A percentile compares a stretch with the other conserved stretches of the same genome.
phyloP scores from a whole-genome alignment of 2,113 vertebrate genomes.

The Poeciliopsis turrubarensis region DNA sequence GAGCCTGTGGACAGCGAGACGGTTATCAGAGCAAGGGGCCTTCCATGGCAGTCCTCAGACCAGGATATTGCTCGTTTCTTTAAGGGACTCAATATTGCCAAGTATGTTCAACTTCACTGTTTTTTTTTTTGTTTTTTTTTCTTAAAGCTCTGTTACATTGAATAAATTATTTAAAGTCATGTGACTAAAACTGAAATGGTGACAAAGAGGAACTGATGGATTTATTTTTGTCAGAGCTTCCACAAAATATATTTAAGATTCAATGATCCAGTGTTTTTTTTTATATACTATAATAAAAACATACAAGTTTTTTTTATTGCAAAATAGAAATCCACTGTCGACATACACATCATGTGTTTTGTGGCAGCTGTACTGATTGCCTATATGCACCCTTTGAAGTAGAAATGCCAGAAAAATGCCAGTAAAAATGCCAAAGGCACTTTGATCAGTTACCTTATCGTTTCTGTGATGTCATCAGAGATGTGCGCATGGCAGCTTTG shows the following conservation, averaged over 20 bases:
- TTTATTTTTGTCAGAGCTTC: background rate
- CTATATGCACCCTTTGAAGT: too few relatives aligned
- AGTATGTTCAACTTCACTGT: constrained; percentile 76
- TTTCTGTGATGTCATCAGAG: too few relatives aligned
- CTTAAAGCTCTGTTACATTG: background rate
- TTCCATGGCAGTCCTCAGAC: constrained; percentile 98
- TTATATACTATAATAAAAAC: background rate
- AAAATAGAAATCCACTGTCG: background rate
- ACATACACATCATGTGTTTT: too few relatives aligned
- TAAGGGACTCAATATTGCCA: constrained; percentile 97
- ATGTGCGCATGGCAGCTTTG: too few relatives aligned
- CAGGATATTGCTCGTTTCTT: constrained; percentile 98
- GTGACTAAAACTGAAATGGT: background rate
- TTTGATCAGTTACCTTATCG: too few relatives aligned
- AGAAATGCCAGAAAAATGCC: too few relatives aligned
- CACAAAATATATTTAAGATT: background rate
- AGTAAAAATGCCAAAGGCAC: too few relatives aligned
- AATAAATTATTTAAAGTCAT: background rate
- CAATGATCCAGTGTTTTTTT: background rate
- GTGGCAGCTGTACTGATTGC: too few relatives aligned
- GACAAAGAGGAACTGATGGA: background rate
- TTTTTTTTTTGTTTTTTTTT: too few relatives aligned
- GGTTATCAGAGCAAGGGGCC: constrained; percentile 92
- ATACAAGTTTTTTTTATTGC: background rate
- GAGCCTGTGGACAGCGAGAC: constrained; percentile 94